Conservation (phyloP, 2,888 invertebrate genomes). For the Aspidiotus destructor region DNA sequence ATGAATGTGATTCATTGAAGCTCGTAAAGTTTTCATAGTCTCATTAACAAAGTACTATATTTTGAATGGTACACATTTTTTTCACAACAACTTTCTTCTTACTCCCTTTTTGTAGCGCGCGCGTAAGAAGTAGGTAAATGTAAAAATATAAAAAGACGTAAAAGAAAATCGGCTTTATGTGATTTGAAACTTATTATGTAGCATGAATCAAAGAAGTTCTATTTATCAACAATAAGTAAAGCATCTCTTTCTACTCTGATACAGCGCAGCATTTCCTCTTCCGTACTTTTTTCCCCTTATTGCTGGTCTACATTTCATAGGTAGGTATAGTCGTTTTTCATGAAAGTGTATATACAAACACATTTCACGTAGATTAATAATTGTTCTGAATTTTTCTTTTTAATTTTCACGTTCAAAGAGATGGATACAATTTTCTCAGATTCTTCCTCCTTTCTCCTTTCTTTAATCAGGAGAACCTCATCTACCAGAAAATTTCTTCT, state of each 20-base stretch:
- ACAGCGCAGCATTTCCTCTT: neutral
- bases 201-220: neutral
- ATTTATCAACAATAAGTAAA: neutral
- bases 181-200: neutral
- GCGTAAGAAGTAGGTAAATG: neutral
- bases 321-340: too few relatives aligned
- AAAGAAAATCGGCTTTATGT: neutral
- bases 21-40: neutral
- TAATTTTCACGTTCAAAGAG: neutral
- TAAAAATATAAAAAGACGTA: neutral
- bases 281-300: neutral
- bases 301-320: too few relatives aligned
- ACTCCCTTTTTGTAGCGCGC: neutral
- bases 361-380: neutral
- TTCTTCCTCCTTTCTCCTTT: slow-evolving; percentile 3
- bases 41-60: slow-evolving; percentile 2
- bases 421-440: neutral
- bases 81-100: too few relatives aligned
- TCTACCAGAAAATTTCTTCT: neutral
- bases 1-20: too few relatives aligned
- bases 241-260: neutral
- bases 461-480: neutral
- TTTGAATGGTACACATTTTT: neutral
- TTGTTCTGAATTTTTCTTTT: neutral
- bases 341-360: too few relatives aligned